Evolutionary conservation across 2,797 vertebrate species (phyloP).

Genomic region (Sciurus vulgaris): DNA sequence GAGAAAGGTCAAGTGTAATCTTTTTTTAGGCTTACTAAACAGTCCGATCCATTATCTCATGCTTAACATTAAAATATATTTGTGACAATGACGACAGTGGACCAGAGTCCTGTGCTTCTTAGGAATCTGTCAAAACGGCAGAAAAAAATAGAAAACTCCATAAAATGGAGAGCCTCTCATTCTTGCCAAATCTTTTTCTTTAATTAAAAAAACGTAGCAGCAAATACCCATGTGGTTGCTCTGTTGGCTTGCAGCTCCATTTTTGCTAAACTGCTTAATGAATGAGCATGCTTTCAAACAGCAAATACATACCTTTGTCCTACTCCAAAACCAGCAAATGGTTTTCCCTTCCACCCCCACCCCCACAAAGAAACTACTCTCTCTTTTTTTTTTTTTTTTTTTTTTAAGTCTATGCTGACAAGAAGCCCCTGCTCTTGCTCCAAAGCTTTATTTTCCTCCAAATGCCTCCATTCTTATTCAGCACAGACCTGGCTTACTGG

Average conservation of each 20-base stretch:
- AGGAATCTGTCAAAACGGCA: not conserved
- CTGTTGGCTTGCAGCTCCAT: not conserved
- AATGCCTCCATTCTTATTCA: slow-evolving; percentile 76
- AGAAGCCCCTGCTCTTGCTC: slow-evolving; percentile 65
- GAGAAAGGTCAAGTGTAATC: not conserved
- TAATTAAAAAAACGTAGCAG: slow-evolving; percentile 34
- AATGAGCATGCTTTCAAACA: not conserved
- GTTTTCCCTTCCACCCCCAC: not conserved
- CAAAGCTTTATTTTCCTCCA: slow-evolving; percentile 61
- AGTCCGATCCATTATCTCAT: not conserved
- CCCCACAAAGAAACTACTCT: fast-evolving
- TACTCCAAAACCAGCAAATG: not conserved
- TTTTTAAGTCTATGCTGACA: slow-evolving; percentile 77
- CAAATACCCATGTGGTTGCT: not conserved
- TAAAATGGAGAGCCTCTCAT: slow-evolving; percentile 22
- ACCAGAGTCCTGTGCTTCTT: not conserved
- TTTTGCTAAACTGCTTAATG: not conserved
- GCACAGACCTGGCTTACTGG: slow-evolving; percentile 68
- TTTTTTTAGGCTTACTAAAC: not conserved
- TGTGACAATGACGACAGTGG: not conserved
- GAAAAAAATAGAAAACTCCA: not conserved
- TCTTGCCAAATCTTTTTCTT: not conserved
- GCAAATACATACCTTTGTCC: not conserved
- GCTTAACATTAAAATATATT: not conserved
- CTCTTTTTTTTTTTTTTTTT: slow-evolving; percentile 43